Percentiles rank a stretch among this genome's conserved stretches.
These are phyloP conservation scores for Picus viridis DNA, from an alignment of 2,797 vertebrate species.

Conservation along the genomic window DNA sequence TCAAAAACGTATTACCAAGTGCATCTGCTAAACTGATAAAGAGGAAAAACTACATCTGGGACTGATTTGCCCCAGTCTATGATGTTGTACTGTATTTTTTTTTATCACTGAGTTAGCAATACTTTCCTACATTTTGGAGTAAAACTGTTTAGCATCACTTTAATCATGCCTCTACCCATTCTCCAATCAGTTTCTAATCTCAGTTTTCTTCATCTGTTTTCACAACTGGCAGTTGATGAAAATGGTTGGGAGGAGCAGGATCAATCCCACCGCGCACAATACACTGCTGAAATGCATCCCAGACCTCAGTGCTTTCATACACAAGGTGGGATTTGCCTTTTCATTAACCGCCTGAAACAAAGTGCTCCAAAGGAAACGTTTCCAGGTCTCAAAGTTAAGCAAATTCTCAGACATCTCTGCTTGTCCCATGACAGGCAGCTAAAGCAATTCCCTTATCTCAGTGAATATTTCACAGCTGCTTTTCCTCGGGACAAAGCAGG, in stretches of 20 bases:
- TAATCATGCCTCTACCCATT: not conserved
- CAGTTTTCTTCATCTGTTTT: not conserved
- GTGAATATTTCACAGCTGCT: not conserved
- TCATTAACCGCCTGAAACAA: not conserved
- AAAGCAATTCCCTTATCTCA: constrained; percentile 9
- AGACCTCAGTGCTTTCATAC: not conserved
- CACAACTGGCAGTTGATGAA: not conserved
- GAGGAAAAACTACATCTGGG: not conserved
- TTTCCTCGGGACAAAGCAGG: not conserved
- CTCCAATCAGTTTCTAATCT: not conserved
- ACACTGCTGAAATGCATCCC: rapidly evolving
- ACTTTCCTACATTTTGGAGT: not conserved
- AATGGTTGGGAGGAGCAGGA: not conserved
- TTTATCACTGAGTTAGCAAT: not conserved
- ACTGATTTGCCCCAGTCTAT: not conserved
- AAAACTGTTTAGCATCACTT: not conserved
- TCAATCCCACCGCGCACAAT: not conserved
- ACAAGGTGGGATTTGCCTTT: not conserved
- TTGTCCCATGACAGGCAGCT: not conserved
- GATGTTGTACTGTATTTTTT: not conserved
- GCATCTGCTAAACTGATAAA: not conserved
- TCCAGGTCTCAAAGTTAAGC: not conserved
- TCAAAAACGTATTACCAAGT: not conserved
- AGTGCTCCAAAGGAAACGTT: not conserved
- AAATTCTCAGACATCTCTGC: not conserved